Percentiles rank a stretch among this genome's conserved stretches.
Conservation (phyloP, 2,888 invertebrate genomes). For the Drosophila niveifrons region DNA sequence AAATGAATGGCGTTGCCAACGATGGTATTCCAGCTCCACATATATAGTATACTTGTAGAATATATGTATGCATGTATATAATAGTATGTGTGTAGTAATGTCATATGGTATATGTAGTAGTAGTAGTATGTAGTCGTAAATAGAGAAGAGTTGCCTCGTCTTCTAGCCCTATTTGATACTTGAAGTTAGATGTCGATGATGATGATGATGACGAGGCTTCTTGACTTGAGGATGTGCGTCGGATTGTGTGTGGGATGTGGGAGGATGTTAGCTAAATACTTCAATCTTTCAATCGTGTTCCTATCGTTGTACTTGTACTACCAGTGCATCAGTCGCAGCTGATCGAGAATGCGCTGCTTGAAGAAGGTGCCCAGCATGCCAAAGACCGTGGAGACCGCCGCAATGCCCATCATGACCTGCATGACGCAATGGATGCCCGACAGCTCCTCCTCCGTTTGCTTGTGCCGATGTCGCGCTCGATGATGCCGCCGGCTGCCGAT, state of each 20-base stretch:
- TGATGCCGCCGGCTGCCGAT: slow-evolving; percentile 82
- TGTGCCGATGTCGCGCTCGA: slow-evolving; percentile 83
- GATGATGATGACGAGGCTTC: slow-evolving; percentile 26
- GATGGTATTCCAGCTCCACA: slow-evolving; percentile 43
- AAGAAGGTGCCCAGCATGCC: slow-evolving; percentile 86
- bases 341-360: slow-evolving; percentile 85
- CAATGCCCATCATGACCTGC: slow-evolving; percentile 86
- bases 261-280: slow-evolving; percentile 57
- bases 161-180: slow-evolving; percentile 26
- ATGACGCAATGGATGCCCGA: slow-evolving; percentile 85
- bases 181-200: slow-evolving; percentile 21
- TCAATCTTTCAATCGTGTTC: slow-evolving; percentile 56
- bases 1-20: not conserved
- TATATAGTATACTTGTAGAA: slow-evolving; percentile 40
- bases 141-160: slow-evolving; percentile 31
- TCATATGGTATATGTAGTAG: slow-evolving; percentile 52
- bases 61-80: slow-evolving; percentile 33
- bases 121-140: slow-evolving; percentile 44
- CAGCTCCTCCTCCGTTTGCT: slow-evolving; percentile 83
- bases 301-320: slow-evolving; percentile 83
- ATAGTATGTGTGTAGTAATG: slow-evolving; percentile 34
- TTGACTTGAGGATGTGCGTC: slow-evolving; percentile 5
- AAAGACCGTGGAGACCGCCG: slow-evolving; percentile 85
- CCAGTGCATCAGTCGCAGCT: slow-evolving; percentile 85
- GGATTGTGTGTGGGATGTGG: slow-evolving; percentile 1